These are phyloP conservation scores for Gallinago paraguaiae DNA, from an alignment of 2,113 vertebrate genomes.

Conservation along the genomic window DNA sequence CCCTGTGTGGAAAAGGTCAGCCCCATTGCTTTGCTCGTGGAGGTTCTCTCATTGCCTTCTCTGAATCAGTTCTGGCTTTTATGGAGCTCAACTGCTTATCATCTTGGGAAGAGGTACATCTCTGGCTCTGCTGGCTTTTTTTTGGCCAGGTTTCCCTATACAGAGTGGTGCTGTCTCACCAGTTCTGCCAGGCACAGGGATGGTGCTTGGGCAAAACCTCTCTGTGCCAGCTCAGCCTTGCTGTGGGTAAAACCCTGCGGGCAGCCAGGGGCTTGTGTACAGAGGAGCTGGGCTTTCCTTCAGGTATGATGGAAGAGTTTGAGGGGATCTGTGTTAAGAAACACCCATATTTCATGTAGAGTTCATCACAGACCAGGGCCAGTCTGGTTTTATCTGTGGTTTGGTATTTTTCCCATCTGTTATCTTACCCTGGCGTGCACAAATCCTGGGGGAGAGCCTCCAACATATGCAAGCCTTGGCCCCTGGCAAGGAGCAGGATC, in stretches of 20 bases:
- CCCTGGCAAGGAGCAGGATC: neutral
- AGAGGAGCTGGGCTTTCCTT: neutral
- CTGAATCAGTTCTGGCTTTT: neutral
- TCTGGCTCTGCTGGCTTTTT: neutral
- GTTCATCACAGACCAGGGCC: neutral
- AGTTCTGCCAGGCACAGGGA: neutral
- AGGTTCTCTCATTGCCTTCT: neutral
- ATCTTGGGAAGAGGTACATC: neutral
- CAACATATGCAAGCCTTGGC: fast-evolving
- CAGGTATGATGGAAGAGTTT: neutral
- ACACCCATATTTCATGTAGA: fast-evolving
- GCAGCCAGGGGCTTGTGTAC: neutral
- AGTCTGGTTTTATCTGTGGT: neutral
- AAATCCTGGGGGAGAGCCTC: neutral
- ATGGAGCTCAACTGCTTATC: neutral
- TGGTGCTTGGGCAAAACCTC: neutral
- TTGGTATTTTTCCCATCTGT: neutral
- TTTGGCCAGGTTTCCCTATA: neutral
- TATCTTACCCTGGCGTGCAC: too few species aligned
- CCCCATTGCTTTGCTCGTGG: neutral
- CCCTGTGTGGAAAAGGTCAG: neutral
- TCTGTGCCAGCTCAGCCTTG: neutral
- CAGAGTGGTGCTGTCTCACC: neutral
- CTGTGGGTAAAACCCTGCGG: neutral
- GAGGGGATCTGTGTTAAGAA: neutral